These are phyloP conservation scores for Vandiemenella viatica DNA, from an alignment of 2,888 invertebrate genomes.

Conservation along the genomic window DNA sequence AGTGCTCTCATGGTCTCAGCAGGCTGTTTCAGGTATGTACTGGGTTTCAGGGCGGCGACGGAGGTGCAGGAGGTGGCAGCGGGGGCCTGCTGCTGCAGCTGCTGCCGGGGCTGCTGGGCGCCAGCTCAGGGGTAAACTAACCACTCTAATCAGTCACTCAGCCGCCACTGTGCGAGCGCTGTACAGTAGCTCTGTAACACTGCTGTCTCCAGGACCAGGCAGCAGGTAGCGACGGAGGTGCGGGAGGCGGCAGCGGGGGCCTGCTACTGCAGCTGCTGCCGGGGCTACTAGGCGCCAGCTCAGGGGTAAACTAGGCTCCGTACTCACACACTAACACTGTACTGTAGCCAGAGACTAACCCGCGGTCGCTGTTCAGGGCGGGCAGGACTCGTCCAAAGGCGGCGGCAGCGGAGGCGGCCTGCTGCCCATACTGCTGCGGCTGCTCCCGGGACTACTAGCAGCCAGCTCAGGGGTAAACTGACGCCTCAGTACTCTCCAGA, in stretches of 20 bases:
- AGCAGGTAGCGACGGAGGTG: neutral
- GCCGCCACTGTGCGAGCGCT: too few relatives aligned
- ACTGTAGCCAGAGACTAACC: too few relatives aligned
- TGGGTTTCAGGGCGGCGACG: too few relatives aligned
- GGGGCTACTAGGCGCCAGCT: conserved; percentile 5
- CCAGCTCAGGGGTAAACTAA: conserved; percentile 10
- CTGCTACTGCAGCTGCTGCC: conserved; percentile 1
- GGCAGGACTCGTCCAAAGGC: too few relatives aligned
- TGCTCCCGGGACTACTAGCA: neutral
- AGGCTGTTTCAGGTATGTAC: too few relatives aligned
- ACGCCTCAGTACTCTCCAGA: too few relatives aligned
- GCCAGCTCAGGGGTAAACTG: neutral
- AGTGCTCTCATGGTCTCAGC: too few relatives aligned
- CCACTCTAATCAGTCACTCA: neutral
- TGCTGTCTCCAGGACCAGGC: too few relatives aligned
- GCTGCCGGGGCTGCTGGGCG: conserved; percentile 7
- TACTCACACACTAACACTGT: too few relatives aligned
- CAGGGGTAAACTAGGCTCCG: conserved; percentile 13
- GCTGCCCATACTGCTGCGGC: neutral
- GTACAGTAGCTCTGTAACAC: too few relatives aligned
- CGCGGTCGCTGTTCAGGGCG: too few relatives aligned
- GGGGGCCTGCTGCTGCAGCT: conserved; percentile 21
- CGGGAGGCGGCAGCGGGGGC: neutral
- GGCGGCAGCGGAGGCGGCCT: neutral
- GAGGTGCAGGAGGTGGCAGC: too few relatives aligned